A percentile compares a stretch with the other conserved stretches of the same genome.
phyloP scores from a whole-genome alignment of 2,797 vertebrate species.

The Poecile montanus region DNA sequence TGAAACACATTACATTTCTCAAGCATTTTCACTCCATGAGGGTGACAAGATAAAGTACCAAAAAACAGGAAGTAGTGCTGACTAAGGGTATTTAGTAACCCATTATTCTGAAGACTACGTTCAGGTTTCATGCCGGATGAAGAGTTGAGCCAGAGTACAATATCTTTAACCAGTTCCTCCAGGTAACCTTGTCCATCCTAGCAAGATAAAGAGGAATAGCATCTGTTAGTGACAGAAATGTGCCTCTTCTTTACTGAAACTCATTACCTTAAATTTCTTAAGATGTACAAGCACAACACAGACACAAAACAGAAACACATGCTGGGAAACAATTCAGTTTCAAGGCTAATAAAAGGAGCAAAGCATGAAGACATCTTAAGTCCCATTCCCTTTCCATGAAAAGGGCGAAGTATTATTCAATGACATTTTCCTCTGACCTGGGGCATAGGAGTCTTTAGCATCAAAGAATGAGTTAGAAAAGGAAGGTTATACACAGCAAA shows the following conservation, averaged over 20 bases:
- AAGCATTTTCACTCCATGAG: conserved; percentile 95
- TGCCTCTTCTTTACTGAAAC: background rate
- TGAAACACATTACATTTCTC: conserved; percentile 99
- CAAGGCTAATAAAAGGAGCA: background rate
- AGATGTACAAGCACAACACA: background rate
- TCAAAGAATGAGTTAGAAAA: background rate
- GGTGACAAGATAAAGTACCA: conserved; percentile 93
- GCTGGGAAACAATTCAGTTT: background rate
- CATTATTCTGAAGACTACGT: conserved; percentile 94
- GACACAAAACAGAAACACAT: background rate
- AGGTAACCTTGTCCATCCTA: conserved; percentile 95
- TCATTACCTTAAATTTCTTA: background rate
- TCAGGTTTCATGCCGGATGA: conserved; percentile 94
- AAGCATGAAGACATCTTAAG: background rate
- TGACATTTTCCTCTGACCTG: background rate
- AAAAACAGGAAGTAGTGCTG: conserved; percentile 99
- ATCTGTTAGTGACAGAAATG: background rate
- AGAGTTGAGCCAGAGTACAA: conserved; percentile 91
- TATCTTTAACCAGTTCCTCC: conserved; percentile 95
- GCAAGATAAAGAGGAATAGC: background rate
- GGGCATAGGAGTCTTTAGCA: background rate
- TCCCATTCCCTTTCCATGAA: background rate
- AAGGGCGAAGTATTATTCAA: background rate
- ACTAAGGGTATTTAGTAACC: conserved; percentile 93
- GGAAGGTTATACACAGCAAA: background rate